Evolutionary conservation across 2,113 vertebrate genomes (phyloP).

Genomic region (Sarotherodon lohbergeri): DNA sequence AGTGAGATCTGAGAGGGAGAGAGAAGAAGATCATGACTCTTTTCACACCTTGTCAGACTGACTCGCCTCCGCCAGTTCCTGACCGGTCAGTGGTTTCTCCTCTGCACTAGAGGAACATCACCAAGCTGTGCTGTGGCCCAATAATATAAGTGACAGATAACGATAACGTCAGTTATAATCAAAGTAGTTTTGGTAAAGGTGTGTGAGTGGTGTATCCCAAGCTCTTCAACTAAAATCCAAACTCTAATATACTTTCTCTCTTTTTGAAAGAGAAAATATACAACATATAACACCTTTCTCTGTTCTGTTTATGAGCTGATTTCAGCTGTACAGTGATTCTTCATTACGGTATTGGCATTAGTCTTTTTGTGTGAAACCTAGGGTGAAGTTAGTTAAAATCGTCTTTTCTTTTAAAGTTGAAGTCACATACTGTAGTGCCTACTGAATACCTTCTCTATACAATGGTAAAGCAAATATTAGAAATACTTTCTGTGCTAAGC

Average conservation of each 20-base stretch:
- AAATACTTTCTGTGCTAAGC: neutral
- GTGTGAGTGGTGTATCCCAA: neutral
- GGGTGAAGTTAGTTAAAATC: neutral
- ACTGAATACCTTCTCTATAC: neutral
- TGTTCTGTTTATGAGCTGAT: neutral
- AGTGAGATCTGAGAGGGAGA: slow-evolving; percentile 62
- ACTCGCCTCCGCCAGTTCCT: slow-evolving; percentile 39
- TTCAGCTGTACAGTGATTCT: neutral
- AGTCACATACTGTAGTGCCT: neutral
- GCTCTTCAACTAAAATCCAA: neutral
- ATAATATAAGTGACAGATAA: neutral
- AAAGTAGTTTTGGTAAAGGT: neutral
- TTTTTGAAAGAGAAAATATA: neutral
- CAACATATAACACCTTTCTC: neutral
- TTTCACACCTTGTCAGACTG: slow-evolving; percentile 69
- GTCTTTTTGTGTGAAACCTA: neutral
- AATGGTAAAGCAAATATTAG: neutral
- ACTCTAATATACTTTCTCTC: neutral
- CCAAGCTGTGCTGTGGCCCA: neutral
- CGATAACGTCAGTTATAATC: neutral
- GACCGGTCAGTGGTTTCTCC: slow-evolving; percentile 26
- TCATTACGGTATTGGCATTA: neutral
- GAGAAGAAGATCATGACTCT: slow-evolving; percentile 65
- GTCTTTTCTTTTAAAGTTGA: neutral
- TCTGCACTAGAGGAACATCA: neutral